Percentiles rank a stretch among this genome's conserved stretches.
Evolutionary conservation across 2,113 vertebrate species (phyloP).

Genomic region (Ptilorrhoa leucosticta): DNA sequence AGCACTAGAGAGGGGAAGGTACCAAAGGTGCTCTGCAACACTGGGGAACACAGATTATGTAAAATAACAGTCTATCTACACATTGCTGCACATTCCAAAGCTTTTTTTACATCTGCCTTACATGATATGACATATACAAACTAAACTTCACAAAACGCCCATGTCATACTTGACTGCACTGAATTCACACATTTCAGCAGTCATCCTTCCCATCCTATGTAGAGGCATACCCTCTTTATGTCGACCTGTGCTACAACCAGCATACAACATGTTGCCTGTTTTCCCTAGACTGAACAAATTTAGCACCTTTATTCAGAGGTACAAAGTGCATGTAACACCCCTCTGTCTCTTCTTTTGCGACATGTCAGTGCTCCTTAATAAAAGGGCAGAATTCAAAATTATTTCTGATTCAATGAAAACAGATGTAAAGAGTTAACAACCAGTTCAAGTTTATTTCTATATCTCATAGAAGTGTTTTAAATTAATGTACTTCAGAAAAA

Average conservation of each 20-base stretch:
- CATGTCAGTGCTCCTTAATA: background rate
- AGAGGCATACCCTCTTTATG: background rate
- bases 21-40: background rate
- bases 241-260: background rate
- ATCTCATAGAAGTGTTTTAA: background rate
- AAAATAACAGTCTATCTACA: background rate
- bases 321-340: background rate
- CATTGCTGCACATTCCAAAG: background rate
- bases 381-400: background rate
- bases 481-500: background rate
- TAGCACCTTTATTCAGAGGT: background rate
- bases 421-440: background rate
- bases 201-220: background rate
- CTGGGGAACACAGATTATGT: background rate
- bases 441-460: background rate
- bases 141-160: background rate
- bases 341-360: background rate
- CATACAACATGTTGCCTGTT: background rate
- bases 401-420: background rate
- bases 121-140: background rate
- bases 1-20: background rate
- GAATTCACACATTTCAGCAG: background rate
- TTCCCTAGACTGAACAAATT: background rate
- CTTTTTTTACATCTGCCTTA: background rate
- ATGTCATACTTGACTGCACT: background rate